These are phyloP conservation scores for Dryobota labecula DNA, from an alignment of 2,888 invertebrate species.

Conservation along the genomic window DNA sequence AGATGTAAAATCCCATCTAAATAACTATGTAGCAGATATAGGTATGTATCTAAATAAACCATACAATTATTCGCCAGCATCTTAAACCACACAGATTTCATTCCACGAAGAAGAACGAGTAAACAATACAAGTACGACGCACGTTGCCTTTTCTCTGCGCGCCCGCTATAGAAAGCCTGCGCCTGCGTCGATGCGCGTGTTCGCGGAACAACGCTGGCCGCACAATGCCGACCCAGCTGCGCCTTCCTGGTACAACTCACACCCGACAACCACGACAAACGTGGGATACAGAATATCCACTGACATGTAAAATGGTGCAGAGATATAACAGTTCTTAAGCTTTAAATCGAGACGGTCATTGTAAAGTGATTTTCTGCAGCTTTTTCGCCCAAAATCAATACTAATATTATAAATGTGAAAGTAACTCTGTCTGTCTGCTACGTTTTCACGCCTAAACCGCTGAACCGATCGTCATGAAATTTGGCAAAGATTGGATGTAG, in stretches of 20 bases:
- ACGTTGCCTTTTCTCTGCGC: constrained; percentile 62
- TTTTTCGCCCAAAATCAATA: not conserved
- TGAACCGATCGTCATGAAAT: no score
- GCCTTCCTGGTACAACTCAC: constrained; percentile 69
- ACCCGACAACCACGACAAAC: constrained; percentile 31
- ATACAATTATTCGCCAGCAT: constrained; percentile 23
- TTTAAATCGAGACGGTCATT: not conserved
- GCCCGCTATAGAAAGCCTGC: constrained; percentile 68
- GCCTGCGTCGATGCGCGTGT: constrained; percentile 53
- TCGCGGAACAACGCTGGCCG: constrained; percentile 65
- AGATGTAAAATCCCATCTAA: not conserved
- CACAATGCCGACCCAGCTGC: constrained; percentile 68
- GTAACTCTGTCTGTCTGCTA: no score
- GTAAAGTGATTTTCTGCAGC: not conserved
- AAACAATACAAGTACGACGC: constrained; percentile 64
- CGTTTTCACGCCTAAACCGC: no score
- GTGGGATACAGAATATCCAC: constrained; percentile 43
- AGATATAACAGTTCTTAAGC: not conserved
- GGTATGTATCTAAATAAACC: not conserved
- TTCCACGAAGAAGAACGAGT: constrained; percentile 59
- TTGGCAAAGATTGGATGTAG: no score
- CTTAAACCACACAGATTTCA: constrained; percentile 57
- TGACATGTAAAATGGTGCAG: not conserved
- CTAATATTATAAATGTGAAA: no score
- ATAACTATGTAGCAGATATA: not conserved